Evolutionary conservation across 2,113 vertebrate genomes (phyloP).

Genomic region (Crotophaga sulcirostris): DNA sequence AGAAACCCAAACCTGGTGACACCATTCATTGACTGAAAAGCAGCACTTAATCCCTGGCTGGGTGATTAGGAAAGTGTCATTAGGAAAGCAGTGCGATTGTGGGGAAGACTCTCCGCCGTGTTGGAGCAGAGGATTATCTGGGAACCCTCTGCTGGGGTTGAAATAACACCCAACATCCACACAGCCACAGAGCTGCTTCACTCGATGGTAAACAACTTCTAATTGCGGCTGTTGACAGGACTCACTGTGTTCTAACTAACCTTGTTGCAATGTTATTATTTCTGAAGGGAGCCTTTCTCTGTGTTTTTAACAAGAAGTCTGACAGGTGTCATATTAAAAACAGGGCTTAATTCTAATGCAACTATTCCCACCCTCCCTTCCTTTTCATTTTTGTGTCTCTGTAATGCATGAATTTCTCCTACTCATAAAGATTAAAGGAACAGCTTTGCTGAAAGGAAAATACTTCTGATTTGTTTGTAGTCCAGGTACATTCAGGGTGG

Average conservation of each 20-base stretch:
- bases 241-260: constrained; percentile 43
- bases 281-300: constrained; percentile 63
- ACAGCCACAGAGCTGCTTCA: background rate
- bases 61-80: constrained; percentile 14
- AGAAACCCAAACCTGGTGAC: constrained; percentile 13
- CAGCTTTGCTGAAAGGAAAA: constrained; percentile 47
- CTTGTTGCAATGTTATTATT: constrained; percentile 62
- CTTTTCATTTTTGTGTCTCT: constrained; percentile 41
- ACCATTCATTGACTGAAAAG: background rate
- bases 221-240: constrained; percentile 65
- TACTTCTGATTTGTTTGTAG: constrained; percentile 36
- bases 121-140: background rate
- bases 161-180: background rate
- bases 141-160: background rate
- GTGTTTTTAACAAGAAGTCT: constrained; percentile 59
- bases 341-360: constrained; percentile 66
- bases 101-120: background rate
- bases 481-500: background rate
- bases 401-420: constrained; percentile 42
- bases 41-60: background rate
- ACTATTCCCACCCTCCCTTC: constrained; percentile 20
- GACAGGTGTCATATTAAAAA: constrained; percentile 73
- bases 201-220: constrained; percentile 65
- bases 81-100: background rate
- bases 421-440: constrained; percentile 52